Conservation (phyloP, 2,113 vertebrate species). For the Oncorhynchus masou region DNA sequence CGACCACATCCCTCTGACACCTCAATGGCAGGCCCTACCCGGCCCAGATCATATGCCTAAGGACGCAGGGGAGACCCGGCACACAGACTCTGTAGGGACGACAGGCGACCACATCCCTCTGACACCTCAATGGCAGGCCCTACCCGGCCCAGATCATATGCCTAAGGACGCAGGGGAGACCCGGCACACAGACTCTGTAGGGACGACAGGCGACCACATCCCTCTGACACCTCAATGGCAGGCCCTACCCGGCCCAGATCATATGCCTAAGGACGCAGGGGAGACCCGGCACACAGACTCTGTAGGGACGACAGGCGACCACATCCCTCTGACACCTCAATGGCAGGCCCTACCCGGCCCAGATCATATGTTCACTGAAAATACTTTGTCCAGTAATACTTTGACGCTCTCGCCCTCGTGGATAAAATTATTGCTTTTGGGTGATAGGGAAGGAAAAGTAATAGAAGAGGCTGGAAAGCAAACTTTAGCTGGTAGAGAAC, state of each 20-base stretch:
- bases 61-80: conserved; percentile 14
- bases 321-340: conserved; percentile 55
- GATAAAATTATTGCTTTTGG: conserved; percentile 22
- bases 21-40: conserved; percentile 46
- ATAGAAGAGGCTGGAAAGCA: neutral
- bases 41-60: conserved; percentile 39
- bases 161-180: no score
- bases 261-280: conserved; percentile 41
- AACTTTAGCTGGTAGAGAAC: no score
- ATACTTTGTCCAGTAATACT: conserved; percentile 8
- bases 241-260: no score
- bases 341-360: conserved; percentile 41
- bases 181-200: no score
- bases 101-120: conserved; percentile 41
- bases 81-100: conserved; percentile 32
- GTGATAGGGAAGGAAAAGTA: conserved; percentile 31
- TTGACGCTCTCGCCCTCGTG: no score
- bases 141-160: conserved; percentile 51
- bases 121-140: conserved; percentile 43
- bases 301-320: conserved; percentile 32
- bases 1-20: conserved; percentile 48
- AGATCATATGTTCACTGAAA: conserved; percentile 54
- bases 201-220: no score
- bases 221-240: no score
- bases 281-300: conserved; percentile 15